Evolutionary conservation across 1,140 invertebrate species (phyloP), one percentile per base, ranked within the genome.

Genomic region (Psilanteris sp.): DNA sequence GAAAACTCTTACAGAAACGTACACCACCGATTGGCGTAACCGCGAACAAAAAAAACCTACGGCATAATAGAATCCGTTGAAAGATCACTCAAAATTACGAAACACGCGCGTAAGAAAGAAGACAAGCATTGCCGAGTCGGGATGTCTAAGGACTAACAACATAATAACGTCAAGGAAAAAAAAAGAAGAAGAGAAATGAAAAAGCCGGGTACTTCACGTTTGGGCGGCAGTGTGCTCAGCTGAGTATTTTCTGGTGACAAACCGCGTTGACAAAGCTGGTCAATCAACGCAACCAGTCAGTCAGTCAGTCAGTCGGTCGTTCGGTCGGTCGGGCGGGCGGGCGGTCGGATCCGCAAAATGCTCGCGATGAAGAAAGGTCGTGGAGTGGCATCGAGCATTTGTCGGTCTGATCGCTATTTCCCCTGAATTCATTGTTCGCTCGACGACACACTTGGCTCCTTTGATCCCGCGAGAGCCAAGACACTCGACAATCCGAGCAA

Each of bases 311-410:
- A n/a, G n/a, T n/a, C n/a, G n/a, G n/a, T n/a, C n/a, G n/a, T n/a
- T n/a, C n/a, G n/a, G n/a, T n/a, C n/a, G n/a, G n/a, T n/a, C n/a
- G n/a, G n/a, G n/a, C n/a, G n/a, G n/a, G n/a, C n/a, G n/a, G n/a
- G n/a, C 34, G 16, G 20, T 26, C 24, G 39, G 50, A 57, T 57
- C 26, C 34, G 34, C 50, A 20, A 46, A 57, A 59, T 48, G 36
- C 43, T 26, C 41, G 54, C 54, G 43, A 18, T 31, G 48, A 37
- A 20, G 62, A 44, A 36, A 34, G 64, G 43, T 73, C 67, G 48
- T 62, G 43, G 39, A 72, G 73, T 70, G 78, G 78, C 46, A 66
- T 54, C 46, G 37, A 66, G 61, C 78, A 67, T 70, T 81, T 59
- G 59, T 39, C 72, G 68, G 37, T 52, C 71, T 14, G 24, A 44